Evolutionary conservation across 2,797 vertebrate species (phyloP).

Genomic region (Sebastes nivosus): DNA sequence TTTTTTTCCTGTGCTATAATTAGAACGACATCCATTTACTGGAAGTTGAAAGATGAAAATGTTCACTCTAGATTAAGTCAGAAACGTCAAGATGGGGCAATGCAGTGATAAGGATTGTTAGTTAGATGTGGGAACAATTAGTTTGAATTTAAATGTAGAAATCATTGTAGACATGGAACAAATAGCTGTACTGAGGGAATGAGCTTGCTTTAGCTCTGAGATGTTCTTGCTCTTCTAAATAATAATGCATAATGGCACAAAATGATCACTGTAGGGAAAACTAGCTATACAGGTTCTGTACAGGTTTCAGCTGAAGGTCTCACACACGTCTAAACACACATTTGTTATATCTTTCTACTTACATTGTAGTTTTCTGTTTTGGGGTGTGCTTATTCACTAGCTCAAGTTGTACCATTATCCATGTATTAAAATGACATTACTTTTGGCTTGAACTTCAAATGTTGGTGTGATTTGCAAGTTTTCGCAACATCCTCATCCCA

Average conservation of each 20-base stretch:
- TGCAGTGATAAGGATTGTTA: background rate
- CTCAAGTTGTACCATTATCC: background rate
- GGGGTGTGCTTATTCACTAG: background rate
- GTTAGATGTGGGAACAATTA: background rate
- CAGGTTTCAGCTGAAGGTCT: background rate
- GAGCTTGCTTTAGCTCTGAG: background rate
- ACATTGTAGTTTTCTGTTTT: background rate
- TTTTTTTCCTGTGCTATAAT: constrained; percentile 38
- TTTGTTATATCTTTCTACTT: background rate
- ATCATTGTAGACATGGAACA: background rate
- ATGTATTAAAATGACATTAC: background rate
- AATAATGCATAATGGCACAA: background rate
- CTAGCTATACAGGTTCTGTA: background rate
- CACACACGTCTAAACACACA: background rate
- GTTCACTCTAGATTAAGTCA: constrained; percentile 3
- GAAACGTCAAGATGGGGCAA: background rate
- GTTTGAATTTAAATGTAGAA: background rate
- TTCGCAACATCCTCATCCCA: too few species aligned
- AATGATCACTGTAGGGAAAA: background rate
- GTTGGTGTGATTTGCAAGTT: background rate
- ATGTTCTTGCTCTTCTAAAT: background rate
- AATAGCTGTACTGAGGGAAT: background rate
- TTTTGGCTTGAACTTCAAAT: background rate
- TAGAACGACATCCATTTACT: constrained; percentile 34
- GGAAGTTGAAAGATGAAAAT: constrained; percentile 16